Base-by-base conservation (phyloP, 2,888 invertebrate species). In the Schrankia costaestrigalis region DNA sequence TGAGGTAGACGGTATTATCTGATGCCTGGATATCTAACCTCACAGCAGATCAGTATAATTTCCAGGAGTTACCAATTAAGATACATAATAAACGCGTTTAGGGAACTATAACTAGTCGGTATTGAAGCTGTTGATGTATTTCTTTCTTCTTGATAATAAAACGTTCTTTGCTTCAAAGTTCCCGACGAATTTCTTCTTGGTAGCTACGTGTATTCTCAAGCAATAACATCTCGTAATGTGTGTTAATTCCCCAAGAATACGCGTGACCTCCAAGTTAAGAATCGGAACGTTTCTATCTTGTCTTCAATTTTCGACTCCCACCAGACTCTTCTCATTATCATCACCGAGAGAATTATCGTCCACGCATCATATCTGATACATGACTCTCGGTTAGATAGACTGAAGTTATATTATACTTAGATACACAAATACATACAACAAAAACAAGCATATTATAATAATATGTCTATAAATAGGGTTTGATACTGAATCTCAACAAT, bases 121-220 rank as follows among this genome's bases (percentile, higher is more conserved):
- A 5, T n/a, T 3, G 10, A 2, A n/a, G 1, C n/a, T 21, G n/a
- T 5, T n/a, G 9, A 11, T 8, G 3, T 23, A 8, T 10, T 11
- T 17, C 9, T 23, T 2, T 27, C 15, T 25, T 28, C n/a, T 15
- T 10, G 15, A 7, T 22, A 1, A 11, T 32, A 19, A 13, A 12
- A 8, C 8, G 1, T 11, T 7, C 11, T 11, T 21, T 15, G 31
- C 27, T 32, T 34, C 34, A 12, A 34, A 17, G 31, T 31, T 17
- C 26, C 41, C 25, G 88, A 68, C 63, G 88, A 66, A 32, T 71
- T 65, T 70, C 65, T 71, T 90, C 94, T 93, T 92, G 93, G 93
- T 93, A 95, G 94, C 95, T 96, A 97, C 97, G 97, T 97, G 97
- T 97, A 97, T 97, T 97, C 97, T 97, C 96, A 97, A 97, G 97